phyloP scores from a whole-genome alignment of 2,113 vertebrate species.

The Eurystomus gularis region DNA sequence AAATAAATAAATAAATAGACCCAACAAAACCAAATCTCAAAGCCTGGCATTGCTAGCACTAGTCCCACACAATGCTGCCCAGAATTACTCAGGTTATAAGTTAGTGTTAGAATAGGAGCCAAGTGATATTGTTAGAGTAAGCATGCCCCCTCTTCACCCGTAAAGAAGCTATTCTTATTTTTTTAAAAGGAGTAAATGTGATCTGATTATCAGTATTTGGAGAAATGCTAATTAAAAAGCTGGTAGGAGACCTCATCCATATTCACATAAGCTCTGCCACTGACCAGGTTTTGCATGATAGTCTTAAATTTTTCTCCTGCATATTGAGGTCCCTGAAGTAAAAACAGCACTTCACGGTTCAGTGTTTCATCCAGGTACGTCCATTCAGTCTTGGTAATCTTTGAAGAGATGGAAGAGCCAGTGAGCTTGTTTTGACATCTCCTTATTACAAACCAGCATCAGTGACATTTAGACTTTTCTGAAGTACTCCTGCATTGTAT shows the following conservation, averaged over 20 bases:
- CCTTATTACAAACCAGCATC: background rate
- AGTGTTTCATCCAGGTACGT: slow-evolving; percentile 72
- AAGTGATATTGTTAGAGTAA: background rate
- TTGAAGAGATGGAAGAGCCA: background rate
- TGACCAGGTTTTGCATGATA: slow-evolving; percentile 77
- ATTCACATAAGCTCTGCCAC: background rate
- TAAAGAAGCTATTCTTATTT: background rate
- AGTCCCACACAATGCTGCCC: background rate
- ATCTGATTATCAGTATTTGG: background rate
- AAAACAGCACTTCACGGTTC: slow-evolving; percentile 81
- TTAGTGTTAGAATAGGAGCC: background rate
- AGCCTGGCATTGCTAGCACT: background rate
- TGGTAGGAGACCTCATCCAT: background rate
- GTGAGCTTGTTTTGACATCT: background rate
- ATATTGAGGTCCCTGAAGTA: slow-evolving; percentile 79
- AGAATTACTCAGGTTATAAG: background rate
- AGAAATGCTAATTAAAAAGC: background rate
- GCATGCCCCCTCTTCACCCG: too few species aligned
- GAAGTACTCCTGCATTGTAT: background rate
- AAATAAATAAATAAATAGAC: too few species aligned
- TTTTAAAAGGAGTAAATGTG: background rate
- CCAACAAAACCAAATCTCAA: too few species aligned
- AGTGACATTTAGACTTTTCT: slow-evolving; percentile 28
- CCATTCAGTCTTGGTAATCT: slow-evolving; percentile 46
- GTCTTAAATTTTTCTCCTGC: slow-evolving; percentile 73